phyloP scores from a whole-genome alignment of 2,888 invertebrate species.

The Stictocephala bisonia region DNA sequence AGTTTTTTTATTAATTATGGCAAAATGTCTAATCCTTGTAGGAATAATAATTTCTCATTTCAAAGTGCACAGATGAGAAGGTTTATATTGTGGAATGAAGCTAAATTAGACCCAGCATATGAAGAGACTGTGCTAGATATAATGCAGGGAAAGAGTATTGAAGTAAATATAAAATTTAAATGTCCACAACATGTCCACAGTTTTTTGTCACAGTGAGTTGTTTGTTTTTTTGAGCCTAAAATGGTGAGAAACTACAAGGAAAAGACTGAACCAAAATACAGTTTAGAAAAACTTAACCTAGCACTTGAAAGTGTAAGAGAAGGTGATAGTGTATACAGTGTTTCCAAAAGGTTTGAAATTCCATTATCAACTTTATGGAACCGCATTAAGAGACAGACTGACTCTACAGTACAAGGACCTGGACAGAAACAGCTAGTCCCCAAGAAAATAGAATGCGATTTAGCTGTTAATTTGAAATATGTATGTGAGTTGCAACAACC shows the following conservation, averaged over 20 bases:
- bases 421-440: slow-evolving; percentile 13
- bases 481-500: slow-evolving; percentile 28
- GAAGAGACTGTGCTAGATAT: too few relatives aligned
- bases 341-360: slow-evolving; percentile 21
- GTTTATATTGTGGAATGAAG: too few relatives aligned
- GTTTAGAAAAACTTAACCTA: slow-evolving; percentile 25
- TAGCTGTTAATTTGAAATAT: slow-evolving; percentile 24
- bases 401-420: slow-evolving; percentile 27
- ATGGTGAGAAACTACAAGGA: slow-evolving; percentile 11
- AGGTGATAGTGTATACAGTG: slow-evolving; percentile 24
- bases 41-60: too few relatives aligned
- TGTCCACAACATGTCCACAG: neutral
- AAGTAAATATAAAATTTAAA: too few relatives aligned
- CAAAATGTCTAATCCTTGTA: too few relatives aligned
- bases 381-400: slow-evolving; percentile 6
- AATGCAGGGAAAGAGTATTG: too few relatives aligned
- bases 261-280: slow-evolving; percentile 29
- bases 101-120: too few relatives aligned
- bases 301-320: slow-evolving; percentile 19
- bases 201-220: neutral
- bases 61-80: too few relatives aligned
- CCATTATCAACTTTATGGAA: slow-evolving; percentile 19
- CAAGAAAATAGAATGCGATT: slow-evolving; percentile 15
- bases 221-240: neutral
- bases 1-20: too few relatives aligned